phyloP scores from a whole-genome alignment of 1,140 invertebrate species.

The Wiebesia pumilae region DNA sequence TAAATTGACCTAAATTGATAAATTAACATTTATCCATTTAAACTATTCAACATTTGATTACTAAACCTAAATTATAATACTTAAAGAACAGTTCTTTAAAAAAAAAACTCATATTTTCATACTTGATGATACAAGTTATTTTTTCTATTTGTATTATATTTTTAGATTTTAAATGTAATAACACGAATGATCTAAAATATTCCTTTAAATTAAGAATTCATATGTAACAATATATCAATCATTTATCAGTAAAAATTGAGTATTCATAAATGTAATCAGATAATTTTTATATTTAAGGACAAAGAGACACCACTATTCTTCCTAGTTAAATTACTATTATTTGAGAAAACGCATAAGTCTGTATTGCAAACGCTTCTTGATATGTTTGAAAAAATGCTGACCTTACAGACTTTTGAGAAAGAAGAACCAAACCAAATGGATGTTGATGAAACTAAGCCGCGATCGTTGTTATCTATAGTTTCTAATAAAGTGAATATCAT shows the following conservation, averaged over 20 bases:
- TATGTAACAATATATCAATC: neutral
- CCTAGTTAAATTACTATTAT: conserved; percentile 82
- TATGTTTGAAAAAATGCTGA: conserved; percentile 87
- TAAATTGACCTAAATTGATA: too few relatives aligned
- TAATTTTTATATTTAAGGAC: conserved; percentile 30
- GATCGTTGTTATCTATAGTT: conserved; percentile 58
- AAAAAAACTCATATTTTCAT: too few relatives aligned
- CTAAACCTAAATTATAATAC: too few relatives aligned
- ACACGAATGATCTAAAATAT: too few relatives aligned
- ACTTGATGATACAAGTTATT: too few relatives aligned
- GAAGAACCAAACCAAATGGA: conserved; percentile 67
- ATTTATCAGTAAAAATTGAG: neutral
- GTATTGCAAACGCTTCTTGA: conserved; percentile 85
- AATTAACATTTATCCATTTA: too few relatives aligned
- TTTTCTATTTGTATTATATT: too few relatives aligned
- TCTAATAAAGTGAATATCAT: conserved; percentile 54
- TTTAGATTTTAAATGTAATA: too few relatives aligned
- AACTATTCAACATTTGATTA: too few relatives aligned
- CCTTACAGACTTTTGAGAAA: conserved; percentile 78
- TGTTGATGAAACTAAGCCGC: conserved; percentile 56
- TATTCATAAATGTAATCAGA: neutral
- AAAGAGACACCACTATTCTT: conserved; percentile 78
- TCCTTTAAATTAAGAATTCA: too few relatives aligned
- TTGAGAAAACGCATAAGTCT: conserved; percentile 78
- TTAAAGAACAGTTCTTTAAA: too few relatives aligned